Evolutionary conservation across 2,113 vertebrate genomes (phyloP).

Genomic region (Isurus oxyrinchus): DNA sequence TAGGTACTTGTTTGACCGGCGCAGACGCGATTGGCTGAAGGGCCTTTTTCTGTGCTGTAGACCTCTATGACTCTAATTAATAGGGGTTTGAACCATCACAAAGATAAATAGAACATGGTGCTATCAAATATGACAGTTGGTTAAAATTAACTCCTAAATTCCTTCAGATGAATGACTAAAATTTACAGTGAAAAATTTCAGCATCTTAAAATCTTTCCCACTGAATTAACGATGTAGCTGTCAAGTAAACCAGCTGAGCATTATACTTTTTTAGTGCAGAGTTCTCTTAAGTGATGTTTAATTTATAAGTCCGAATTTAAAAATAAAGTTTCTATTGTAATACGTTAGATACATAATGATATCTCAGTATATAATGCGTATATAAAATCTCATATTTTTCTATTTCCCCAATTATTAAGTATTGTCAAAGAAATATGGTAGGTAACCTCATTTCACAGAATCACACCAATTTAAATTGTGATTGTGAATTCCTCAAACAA

Average conservation of each 20-base stretch:
- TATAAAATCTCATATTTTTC: not conserved
- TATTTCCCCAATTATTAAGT: not conserved
- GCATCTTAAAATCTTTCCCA: not conserved
- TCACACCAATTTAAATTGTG: not conserved
- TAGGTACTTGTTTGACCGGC: too few relatives aligned
- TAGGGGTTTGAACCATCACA: not conserved
- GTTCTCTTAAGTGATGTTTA: not conserved
- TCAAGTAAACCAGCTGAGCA: not conserved
- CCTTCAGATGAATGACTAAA: not conserved
- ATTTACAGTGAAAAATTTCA: not conserved
- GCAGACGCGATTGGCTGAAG: too few relatives aligned
- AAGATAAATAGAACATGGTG: not conserved
- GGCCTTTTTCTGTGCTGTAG: too few relatives aligned
- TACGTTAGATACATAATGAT: not conserved
- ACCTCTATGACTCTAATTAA: too few relatives aligned
- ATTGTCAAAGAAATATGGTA: not conserved
- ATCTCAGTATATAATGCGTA: not conserved
- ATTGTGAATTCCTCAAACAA: not conserved
- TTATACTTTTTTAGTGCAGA: not conserved
- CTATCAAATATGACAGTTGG: not conserved
- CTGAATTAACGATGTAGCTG: not conserved
- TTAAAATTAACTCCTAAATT: not conserved
- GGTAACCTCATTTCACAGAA: not conserved
- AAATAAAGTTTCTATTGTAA: not conserved
- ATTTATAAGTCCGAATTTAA: not conserved